phyloP scores from a whole-genome alignment of 2,888 invertebrate species.

The Lepidocyrtinus sp. region DNA sequence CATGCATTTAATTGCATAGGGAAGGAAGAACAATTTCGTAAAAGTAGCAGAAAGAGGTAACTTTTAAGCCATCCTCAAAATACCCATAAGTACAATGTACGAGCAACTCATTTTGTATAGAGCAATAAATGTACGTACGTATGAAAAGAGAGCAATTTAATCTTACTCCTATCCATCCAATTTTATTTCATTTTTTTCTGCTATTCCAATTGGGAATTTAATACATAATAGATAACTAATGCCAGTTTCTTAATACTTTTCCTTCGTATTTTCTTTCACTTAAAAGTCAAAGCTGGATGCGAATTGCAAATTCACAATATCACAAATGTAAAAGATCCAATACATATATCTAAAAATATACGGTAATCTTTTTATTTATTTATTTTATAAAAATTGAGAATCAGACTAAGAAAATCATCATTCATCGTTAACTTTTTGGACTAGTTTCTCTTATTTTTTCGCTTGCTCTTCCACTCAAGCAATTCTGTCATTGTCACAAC shows the following conservation, averaged over 20 bases:
- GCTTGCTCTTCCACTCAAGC: not conserved
- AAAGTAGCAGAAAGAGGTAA: not conserved
- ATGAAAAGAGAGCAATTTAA: not conserved
- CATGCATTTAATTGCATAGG: conserved; percentile 16
- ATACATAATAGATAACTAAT: conserved; percentile 67
- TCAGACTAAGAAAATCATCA: no score
- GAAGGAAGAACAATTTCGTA: not conserved
- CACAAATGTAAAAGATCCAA: no score
- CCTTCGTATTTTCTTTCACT: no score
- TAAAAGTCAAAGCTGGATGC: no score
- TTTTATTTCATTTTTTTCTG: conserved; percentile 67
- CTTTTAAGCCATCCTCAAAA: not conserved
- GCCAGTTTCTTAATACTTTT: conserved; percentile 25
- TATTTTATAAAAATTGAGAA: no score
- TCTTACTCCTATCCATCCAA: conserved; percentile 47
- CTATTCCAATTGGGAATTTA: conserved; percentile 69
- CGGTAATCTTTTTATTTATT: no score
- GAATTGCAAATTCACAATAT: no score
- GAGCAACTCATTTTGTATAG: not conserved
- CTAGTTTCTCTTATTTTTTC: no score
- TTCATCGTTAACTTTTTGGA: no score
- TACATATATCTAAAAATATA: no score
- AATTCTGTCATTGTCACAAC: conserved; percentile 42
- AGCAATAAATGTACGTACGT: not conserved
- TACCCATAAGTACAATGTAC: no score